Evolutionary conservation across 2,797 vertebrate species (phyloP).

Genomic region (Chiroxiphia lanceolata): DNA sequence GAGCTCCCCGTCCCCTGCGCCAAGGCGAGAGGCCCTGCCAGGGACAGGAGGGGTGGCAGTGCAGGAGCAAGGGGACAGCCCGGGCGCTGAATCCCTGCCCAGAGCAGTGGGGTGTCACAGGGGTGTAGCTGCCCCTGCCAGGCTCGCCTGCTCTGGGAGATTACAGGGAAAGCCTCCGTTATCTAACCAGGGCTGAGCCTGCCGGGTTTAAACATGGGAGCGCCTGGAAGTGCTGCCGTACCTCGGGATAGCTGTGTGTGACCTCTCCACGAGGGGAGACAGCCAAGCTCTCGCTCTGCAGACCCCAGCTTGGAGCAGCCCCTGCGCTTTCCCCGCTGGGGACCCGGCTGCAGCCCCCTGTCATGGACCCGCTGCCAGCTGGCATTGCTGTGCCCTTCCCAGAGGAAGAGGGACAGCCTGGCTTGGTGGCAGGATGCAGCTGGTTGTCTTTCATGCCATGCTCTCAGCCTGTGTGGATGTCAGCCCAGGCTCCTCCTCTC

Average conservation of each 20-base stretch:
- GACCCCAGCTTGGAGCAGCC: not conserved
- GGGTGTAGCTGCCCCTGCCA: not conserved
- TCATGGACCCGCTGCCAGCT: not conserved
- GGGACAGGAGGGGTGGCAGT: not conserved
- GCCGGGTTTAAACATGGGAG: not conserved
- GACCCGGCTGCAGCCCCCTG: accelerated
- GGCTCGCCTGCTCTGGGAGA: not conserved
- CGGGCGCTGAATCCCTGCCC: accelerated
- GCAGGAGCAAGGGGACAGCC: not conserved
- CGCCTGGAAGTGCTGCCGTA: not conserved
- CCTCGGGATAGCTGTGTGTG: not conserved
- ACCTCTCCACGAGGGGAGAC: accelerated
- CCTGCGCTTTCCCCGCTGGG: accelerated
- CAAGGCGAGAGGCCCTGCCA: not conserved
- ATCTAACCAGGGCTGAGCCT: not conserved
- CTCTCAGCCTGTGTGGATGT: not conserved
- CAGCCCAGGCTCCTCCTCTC: not conserved
- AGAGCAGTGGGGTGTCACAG: not conserved
- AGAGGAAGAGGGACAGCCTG: not conserved
- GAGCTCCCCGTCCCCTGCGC: not conserved
- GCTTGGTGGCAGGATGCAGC: accelerated
- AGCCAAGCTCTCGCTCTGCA: accelerated
- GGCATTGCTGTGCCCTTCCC: not conserved
- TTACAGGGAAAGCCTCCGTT: not conserved
- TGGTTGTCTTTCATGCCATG: accelerated